Conservation (phyloP, 2,113 vertebrate species). For the Phylloscopus trochiloides region DNA sequence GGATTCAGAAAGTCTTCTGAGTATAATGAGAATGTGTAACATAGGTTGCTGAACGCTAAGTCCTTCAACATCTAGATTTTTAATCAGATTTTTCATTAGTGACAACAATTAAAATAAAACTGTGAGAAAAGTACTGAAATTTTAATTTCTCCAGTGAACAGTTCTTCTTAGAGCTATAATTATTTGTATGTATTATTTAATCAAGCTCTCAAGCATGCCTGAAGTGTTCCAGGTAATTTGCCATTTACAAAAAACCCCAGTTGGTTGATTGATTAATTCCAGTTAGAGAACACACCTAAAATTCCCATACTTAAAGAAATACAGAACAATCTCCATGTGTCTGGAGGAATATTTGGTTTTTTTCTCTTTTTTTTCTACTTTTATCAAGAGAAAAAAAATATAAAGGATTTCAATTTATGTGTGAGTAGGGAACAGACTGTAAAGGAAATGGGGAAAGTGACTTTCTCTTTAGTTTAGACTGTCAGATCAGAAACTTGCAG, state of each 20-base stretch:
- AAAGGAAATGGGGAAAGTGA: not conserved
- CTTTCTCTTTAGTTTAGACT: not conserved
- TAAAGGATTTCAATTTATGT: not conserved
- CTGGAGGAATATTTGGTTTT: fast-evolving
- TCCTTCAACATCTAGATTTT: not conserved
- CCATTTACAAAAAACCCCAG: not conserved
- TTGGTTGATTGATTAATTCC: not conserved
- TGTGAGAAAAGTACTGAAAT: not conserved
- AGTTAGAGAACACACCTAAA: not conserved
- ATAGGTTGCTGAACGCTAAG: not conserved
- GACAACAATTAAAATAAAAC: not conserved
- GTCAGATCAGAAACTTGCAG: not conserved
- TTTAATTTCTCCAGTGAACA: not conserved
- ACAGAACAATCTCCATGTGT: not conserved
- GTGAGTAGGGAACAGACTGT: not conserved
- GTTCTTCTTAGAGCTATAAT: not conserved
- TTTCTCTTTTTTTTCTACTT: fast-evolving
- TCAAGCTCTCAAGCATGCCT: not conserved
- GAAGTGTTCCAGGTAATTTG: not conserved
- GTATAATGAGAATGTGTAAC: not conserved
- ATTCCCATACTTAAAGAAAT: not conserved
- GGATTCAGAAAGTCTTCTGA: not conserved
- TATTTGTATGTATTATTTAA: not conserved
- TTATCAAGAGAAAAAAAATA: not conserved
- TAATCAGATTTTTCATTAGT: not conserved